A percentile compares a stretch with the other conserved stretches of the same genome.
Conservation (phyloP, 2,113 vertebrate genomes). For the Xerus inauris region DNA sequence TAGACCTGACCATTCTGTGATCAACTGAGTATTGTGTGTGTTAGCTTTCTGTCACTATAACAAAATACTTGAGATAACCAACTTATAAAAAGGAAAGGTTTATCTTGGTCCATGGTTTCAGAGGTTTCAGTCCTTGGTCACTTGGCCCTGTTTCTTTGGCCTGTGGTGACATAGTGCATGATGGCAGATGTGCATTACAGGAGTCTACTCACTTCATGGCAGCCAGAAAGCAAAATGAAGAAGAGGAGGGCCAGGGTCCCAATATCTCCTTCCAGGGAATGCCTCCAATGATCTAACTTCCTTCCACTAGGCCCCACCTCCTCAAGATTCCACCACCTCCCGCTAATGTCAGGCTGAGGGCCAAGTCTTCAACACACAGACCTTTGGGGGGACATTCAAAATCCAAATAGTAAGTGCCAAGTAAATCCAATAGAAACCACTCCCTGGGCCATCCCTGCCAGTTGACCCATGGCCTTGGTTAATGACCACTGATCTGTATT, state of each 20-base stretch:
- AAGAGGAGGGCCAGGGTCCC: not conserved
- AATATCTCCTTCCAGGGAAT: not conserved
- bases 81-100: not conserved
- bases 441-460: not conserved
- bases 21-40: not conserved
- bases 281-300: not conserved
- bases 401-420: not conserved
- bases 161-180: too few species aligned
- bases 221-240: not conserved
- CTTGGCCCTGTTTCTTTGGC: not conserved
- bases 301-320: not conserved
- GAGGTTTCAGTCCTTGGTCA: not conserved
- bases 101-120: not conserved
- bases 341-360: not conserved
- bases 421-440: not conserved
- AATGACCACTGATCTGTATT: conserved; percentile 57
- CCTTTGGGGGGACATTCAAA: not conserved
- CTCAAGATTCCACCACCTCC: not conserved
- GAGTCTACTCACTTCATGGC: not conserved
- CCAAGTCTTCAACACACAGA: not conserved
- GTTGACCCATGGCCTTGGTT: conserved; percentile 7
- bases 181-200: not conserved
- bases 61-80: not conserved
- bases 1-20: not conserved
- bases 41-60: not conserved